Percentiles rank a stretch among this genome's conserved stretches.
These are phyloP conservation scores for Chrysoperla carnea DNA, from an alignment of 1,140 invertebrate genomes.

Conservation along the genomic window DNA sequence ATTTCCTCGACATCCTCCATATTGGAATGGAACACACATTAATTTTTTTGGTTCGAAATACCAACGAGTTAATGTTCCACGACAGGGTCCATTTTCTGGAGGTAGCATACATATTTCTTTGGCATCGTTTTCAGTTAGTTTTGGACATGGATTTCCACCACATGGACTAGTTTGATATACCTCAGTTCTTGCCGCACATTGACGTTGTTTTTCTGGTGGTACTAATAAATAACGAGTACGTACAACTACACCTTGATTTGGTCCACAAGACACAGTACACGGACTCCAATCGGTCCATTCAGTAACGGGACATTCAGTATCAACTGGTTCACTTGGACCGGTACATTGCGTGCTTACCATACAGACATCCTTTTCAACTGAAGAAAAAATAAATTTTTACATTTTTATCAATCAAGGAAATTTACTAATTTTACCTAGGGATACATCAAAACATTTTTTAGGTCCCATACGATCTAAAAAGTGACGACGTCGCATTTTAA, in stretches of 20 bases:
- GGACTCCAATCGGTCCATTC: constrained; percentile 57
- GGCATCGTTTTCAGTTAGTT: constrained; percentile 50
- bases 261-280: constrained; percentile 50
- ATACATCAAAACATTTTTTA: constrained; percentile 58
- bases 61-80: constrained; percentile 65
- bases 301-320: constrained; percentile 44
- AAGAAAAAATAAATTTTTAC: constrained; percentile 2
- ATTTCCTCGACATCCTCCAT: constrained; percentile 81
- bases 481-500: constrained; percentile 48
- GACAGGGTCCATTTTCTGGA: constrained; percentile 59
- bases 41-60: constrained; percentile 53
- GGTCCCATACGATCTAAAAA: constrained; percentile 55
- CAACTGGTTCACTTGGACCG: constrained; percentile 28
- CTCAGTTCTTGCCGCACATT: constrained; percentile 39
- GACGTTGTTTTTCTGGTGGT: constrained; percentile 31
- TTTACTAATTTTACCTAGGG: constrained; percentile 12
- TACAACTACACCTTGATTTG: constrained; percentile 37
- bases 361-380: constrained; percentile 58
- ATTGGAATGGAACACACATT: constrained; percentile 66
- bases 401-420: neutral
- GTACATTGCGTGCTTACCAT: constrained; percentile 39
- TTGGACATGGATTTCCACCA: constrained; percentile 42
- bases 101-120: constrained; percentile 62
- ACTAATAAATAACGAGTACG: constrained; percentile 50
- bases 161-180: constrained; percentile 46